Conservation (phyloP, 2,113 vertebrate species). For the Ochotona curzoniae region DNA sequence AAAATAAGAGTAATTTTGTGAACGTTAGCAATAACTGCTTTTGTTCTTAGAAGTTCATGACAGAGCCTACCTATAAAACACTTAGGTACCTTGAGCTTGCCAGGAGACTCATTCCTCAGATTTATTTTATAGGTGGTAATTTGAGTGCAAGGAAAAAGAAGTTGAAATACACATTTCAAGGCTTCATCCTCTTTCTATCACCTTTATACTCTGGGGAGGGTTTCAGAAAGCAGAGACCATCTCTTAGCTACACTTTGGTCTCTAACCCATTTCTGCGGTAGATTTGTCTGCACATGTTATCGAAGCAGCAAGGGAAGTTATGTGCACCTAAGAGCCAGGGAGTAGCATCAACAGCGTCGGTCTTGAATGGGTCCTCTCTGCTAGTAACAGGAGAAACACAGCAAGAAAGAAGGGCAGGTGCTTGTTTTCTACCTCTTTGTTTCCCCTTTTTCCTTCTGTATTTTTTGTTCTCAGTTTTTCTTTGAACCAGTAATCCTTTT, state of each 20-base stretch:
- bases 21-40: not conserved
- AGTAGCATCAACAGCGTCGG: not conserved
- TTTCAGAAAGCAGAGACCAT: not conserved
- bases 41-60: not conserved
- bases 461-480: too few species aligned
- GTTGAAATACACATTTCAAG: not conserved
- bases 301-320: not conserved
- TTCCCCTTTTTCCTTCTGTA: too few species aligned
- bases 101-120: not conserved
- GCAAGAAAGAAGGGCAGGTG: too few species aligned
- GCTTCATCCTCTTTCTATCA: not conserved
- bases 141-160: constrained; percentile 16
- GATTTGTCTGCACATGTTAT: not conserved
- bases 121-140: not conserved
- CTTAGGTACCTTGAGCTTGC: not conserved
- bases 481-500: too few species aligned
- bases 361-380: not conserved
- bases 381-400: too few species aligned
- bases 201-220: not conserved
- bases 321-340: not conserved
- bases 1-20: constrained; percentile 16
- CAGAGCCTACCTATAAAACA: not conserved
- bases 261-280: not conserved
- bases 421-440: too few species aligned
- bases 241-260: not conserved